Conservation (phyloP, 2,888 invertebrate genomes). For the Lasioglossum villosulum region DNA sequence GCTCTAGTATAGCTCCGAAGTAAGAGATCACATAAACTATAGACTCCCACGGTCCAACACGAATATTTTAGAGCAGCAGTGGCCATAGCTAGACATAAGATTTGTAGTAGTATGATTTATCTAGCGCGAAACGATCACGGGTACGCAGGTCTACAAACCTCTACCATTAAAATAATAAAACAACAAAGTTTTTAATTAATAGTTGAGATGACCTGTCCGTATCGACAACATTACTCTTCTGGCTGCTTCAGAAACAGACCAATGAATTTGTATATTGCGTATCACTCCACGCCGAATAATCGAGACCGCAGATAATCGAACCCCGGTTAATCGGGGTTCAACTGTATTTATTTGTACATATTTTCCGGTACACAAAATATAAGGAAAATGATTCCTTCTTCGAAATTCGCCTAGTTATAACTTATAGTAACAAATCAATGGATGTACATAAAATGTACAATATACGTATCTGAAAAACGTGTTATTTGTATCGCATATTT, state of each 20-base stretch:
- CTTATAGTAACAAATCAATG: too few relatives aligned
- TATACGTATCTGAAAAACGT: background rate
- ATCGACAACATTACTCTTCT: too few relatives aligned
- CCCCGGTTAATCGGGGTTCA: too few relatives aligned
- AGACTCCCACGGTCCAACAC: background rate
- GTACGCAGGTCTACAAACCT: background rate
- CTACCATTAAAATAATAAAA: background rate
- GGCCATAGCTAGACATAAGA: background rate
- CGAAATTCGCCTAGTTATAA: background rate
- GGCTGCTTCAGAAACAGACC: too few relatives aligned
- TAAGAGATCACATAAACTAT: constrained; percentile 31
- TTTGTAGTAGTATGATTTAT: background rate
- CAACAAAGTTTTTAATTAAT: background rate
- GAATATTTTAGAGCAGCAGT: background rate
- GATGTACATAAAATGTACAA: too few relatives aligned
- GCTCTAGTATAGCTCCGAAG: constrained; percentile 25
- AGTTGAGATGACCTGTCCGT: too few relatives aligned
- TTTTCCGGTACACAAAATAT: background rate
- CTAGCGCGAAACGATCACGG: background rate
- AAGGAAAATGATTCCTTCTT: background rate
- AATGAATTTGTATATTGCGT: too few relatives aligned
- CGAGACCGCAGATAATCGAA: too few relatives aligned
- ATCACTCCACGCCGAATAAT: too few relatives aligned
- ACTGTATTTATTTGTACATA: too few relatives aligned
- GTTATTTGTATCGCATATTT: background rate